Conservation (phyloP, 2,113 vertebrate genomes). For the Bothrops jararaca region DNA sequence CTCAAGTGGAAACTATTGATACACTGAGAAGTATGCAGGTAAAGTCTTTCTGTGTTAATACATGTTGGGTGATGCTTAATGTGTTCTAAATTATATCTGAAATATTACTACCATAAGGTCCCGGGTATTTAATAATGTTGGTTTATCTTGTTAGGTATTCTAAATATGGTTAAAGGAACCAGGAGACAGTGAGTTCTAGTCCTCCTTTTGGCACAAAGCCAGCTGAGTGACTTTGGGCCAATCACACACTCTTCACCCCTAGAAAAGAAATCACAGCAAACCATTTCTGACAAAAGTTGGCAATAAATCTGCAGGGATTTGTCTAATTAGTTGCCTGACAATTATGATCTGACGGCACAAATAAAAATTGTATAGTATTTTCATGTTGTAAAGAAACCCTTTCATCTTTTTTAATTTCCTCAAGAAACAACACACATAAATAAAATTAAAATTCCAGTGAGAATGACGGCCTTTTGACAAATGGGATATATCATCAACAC, state of each 20-base stretch:
- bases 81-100: neutral
- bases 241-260: neutral
- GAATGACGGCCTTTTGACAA: neutral
- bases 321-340: neutral
- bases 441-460: neutral
- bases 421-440: neutral
- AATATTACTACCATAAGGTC: neutral
- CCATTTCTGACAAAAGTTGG: neutral
- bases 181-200: neutral
- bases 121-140: neutral
- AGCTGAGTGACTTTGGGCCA: neutral
- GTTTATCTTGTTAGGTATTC: neutral
- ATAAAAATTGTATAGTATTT: neutral
- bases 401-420: neutral
- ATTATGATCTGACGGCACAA: neutral
- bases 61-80: neutral
- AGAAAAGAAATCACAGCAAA: neutral
- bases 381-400: neutral
- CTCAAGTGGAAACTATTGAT: conserved; percentile 89
- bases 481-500: neutral
- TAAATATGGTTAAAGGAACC: neutral
- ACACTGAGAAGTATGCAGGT: conserved; percentile 91
- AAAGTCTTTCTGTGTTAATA: neutral
- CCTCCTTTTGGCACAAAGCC: neutral
- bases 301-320: neutral